phyloP scores from a whole-genome alignment of 2,888 invertebrate species.

The Lasioglossum malachurum region DNA sequence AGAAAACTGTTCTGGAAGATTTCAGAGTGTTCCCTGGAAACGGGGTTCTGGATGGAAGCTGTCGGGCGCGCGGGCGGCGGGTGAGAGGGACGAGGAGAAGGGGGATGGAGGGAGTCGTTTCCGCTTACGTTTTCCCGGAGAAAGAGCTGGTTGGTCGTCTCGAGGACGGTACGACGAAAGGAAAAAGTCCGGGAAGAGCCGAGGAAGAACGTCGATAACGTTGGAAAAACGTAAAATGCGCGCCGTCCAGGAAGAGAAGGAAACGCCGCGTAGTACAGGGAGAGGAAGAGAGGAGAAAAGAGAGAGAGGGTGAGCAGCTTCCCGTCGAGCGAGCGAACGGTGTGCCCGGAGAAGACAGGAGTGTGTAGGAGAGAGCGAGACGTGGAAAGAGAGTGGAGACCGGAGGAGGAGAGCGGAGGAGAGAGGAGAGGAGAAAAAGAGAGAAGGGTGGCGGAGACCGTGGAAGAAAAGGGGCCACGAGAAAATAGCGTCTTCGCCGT shows the following conservation, averaged over 20 bases:
- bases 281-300: slow-evolving; percentile 52
- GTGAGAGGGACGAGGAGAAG: neutral
- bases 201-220: slow-evolving; percentile 83
- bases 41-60: slow-evolving; percentile 41
- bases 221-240: slow-evolving; percentile 82
- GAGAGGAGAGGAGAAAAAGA: slow-evolving; percentile 60
- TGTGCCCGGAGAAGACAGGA: slow-evolving; percentile 34
- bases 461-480: slow-evolving; percentile 81
- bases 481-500: slow-evolving; percentile 82
- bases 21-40: slow-evolving; percentile 51
- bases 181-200: slow-evolving; percentile 76
- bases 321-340: slow-evolving; percentile 42
- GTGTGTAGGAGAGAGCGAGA: slow-evolving; percentile 38
- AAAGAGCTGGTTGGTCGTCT: slow-evolving; percentile 72
- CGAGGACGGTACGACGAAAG: slow-evolving; percentile 75
- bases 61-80: slow-evolving; percentile 31
- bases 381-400: slow-evolving; percentile 27
- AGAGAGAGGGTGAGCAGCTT: slow-evolving; percentile 51
- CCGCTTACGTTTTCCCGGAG: slow-evolving; percentile 74
- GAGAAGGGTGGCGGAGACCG: slow-evolving; percentile 70
- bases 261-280: slow-evolving; percentile 63
- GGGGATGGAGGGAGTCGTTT: slow-evolving; percentile 59
- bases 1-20: slow-evolving; percentile 66
- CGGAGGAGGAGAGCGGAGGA: slow-evolving; percentile 43
- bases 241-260: slow-evolving; percentile 66